phyloP scores from a whole-genome alignment of 2,888 invertebrate species.

The Cactoblastis cactorum region DNA sequence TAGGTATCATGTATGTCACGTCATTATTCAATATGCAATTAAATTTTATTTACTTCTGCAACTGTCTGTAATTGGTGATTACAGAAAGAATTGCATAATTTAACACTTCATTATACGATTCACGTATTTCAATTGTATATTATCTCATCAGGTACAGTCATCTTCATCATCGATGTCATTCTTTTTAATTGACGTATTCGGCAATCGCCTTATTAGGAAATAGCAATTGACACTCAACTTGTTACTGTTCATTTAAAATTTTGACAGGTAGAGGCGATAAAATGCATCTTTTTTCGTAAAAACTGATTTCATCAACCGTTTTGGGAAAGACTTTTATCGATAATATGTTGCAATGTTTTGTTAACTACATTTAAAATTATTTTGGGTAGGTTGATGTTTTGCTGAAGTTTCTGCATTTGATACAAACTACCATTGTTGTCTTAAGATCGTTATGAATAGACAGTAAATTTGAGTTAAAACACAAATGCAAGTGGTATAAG shows the following conservation, averaged over 20 bases:
- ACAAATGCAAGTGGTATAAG: no score
- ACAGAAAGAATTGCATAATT: not conserved
- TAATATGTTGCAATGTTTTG: not conserved
- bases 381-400: no score
- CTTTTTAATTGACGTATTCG: slow-evolving; percentile 45
- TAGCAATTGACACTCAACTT: not conserved
- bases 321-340: not conserved
- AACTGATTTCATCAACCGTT: not conserved
- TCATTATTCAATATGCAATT: not conserved
- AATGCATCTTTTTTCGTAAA: not conserved
- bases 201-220: slow-evolving; percentile 8
- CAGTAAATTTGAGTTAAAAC: no score
- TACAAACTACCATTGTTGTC: no score
- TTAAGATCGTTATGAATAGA: no score
- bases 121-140: slow-evolving; percentile 9
- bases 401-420: no score
- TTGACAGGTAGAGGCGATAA: not conserved
- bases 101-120: slow-evolving; percentile 12
- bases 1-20: not conserved
- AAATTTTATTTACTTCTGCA: slow-evolving; percentile 5
- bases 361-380: no score
- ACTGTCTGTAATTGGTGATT: slow-evolving; percentile 1
- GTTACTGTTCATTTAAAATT: not conserved
- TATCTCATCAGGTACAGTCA: slow-evolving; percentile 14
- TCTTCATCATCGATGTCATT: slow-evolving; percentile 37